These are phyloP conservation scores for Bombycilla garrulus DNA, from an alignment of 2,113 vertebrate genomes.

Conservation along the genomic window DNA sequence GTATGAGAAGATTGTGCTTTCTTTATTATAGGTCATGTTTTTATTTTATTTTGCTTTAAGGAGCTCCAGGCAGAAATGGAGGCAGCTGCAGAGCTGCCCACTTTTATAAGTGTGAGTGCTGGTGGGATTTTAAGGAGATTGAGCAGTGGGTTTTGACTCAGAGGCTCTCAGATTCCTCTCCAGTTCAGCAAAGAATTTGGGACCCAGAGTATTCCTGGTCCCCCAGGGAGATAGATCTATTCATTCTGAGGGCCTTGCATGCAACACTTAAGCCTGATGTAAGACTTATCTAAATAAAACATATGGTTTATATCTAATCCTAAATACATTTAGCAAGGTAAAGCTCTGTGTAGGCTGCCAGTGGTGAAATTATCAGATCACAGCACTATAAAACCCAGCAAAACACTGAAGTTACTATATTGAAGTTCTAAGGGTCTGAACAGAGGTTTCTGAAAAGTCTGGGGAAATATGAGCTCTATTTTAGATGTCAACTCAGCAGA, in stretches of 20 bases:
- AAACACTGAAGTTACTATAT: neutral
- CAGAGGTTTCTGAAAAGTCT: neutral
- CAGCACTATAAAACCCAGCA: neutral
- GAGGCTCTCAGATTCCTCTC: neutral
- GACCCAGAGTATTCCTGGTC: neutral
- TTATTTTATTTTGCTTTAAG: neutral
- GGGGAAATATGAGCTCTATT: neutral
- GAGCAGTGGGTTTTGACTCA: neutral
- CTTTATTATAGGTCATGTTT: neutral
- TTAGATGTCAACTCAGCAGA: conserved; percentile 34
- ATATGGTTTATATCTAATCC: neutral
- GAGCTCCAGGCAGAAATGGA: neutral
- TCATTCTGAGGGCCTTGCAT: neutral
- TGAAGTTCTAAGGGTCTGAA: neutral
- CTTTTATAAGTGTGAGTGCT: neutral
- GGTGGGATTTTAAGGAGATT: neutral
- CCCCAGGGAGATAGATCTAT: neutral
- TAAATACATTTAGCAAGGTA: neutral
- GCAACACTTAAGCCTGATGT: neutral
- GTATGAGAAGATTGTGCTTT: neutral
- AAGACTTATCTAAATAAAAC: neutral
- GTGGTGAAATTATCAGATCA: neutral
- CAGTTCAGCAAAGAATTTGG: neutral
- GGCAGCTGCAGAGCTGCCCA: neutral
- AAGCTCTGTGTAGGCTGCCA: neutral